Conservation (phyloP, 2,888 invertebrate species). For the Drosophila lutescens region DNA sequence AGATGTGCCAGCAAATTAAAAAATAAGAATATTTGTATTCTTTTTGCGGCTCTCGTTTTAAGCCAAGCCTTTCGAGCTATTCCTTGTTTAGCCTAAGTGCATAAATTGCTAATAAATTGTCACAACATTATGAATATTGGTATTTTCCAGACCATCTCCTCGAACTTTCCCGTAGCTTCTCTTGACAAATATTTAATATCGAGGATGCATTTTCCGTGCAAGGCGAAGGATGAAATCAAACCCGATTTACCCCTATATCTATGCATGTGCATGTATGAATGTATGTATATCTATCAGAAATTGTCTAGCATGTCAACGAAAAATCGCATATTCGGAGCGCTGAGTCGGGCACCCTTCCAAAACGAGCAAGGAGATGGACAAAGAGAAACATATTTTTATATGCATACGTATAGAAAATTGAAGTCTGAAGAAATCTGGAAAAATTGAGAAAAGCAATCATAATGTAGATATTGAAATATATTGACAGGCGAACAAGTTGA, state of each 20-base stretch:
- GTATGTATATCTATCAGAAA: conserved; percentile 28
- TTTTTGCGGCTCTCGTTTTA: neutral
- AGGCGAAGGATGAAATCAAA: conserved; percentile 17
- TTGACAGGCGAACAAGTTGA: conserved; percentile 22
- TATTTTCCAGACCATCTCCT: conserved; percentile 18
- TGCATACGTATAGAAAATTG: conserved; percentile 18
- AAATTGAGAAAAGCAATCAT: conserved; percentile 49
- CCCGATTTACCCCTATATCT: conserved; percentile 11
- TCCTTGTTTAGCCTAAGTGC: conserved; percentile 1
- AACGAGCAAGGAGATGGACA: conserved; percentile 13
- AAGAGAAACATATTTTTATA: conserved; percentile 25
- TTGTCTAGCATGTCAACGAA: conserved; percentile 36
- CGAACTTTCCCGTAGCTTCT: neutral
- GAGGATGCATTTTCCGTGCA: conserved; percentile 16
- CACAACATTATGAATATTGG: conserved; percentile 26
- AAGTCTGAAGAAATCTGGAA: conserved; percentile 28
- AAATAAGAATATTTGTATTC: neutral
- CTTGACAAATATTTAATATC: conserved; percentile 41
- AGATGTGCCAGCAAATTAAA: neutral
- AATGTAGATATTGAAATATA: conserved; percentile 42
- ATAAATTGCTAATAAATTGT: conserved; percentile 22
- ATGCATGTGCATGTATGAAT: neutral
- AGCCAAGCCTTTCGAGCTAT: neutral
- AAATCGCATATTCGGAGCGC: conserved; percentile 20
- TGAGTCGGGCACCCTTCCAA: conserved; percentile 33